These are phyloP conservation scores for Aphodius sticticus DNA, from an alignment of 2,888 invertebrate genomes.

Conservation along the genomic window DNA sequence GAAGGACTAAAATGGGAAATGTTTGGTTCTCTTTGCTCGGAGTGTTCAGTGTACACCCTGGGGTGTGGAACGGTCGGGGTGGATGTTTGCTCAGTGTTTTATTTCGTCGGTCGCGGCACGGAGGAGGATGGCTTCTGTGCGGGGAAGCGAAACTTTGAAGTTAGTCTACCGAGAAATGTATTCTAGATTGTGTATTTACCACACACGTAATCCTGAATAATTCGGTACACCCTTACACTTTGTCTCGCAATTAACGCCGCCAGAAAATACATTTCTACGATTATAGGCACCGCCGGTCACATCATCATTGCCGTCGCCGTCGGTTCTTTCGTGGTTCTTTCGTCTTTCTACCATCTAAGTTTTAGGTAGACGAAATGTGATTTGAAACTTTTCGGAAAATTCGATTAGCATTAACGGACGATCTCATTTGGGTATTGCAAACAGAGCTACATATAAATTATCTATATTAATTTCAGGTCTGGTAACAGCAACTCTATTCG, in stretches of 20 bases:
- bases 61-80: neutral
- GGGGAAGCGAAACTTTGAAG: constrained; percentile 20
- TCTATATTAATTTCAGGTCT: neutral
- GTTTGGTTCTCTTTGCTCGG: neutral
- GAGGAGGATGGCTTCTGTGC: constrained; percentile 14
- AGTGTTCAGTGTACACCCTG: neutral
- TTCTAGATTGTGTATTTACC: constrained; percentile 36
- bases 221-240: constrained; percentile 39
- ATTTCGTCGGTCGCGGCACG: constrained; percentile 7
- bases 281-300: neutral
- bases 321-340: too few relatives aligned
- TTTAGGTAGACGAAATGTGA: too few relatives aligned
- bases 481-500: neutral
- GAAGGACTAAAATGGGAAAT: neutral
- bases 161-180: constrained; percentile 35
- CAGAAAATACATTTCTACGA: constrained; percentile 4
- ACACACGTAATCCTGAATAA: constrained; percentile 39
- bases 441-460: neutral
- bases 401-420: neutral
- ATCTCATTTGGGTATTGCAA: neutral
- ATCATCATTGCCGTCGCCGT: too few relatives aligned
- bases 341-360: too few relatives aligned
- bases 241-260: constrained; percentile 27
- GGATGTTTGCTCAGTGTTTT: constrained; percentile 18
- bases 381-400: neutral